phyloP scores from a whole-genome alignment of 2,113 vertebrate species.

The Paraplagusia blochii region DNA sequence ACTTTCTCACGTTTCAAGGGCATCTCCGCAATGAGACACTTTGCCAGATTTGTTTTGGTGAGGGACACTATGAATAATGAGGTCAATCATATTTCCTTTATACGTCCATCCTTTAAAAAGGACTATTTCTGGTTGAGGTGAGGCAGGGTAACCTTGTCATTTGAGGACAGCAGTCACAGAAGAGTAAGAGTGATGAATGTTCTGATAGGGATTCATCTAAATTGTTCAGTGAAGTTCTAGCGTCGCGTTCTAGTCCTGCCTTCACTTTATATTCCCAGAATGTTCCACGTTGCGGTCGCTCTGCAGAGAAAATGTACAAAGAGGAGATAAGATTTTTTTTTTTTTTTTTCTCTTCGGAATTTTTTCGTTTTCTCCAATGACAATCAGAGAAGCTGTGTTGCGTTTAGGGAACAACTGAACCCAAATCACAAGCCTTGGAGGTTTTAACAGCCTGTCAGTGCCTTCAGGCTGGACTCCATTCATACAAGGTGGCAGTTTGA shows the following conservation, averaged over 20 bases:
- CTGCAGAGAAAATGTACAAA: slow-evolving; percentile 42
- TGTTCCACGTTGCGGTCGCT: slow-evolving; percentile 39
- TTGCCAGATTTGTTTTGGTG: slow-evolving; percentile 29
- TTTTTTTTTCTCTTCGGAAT: too few species aligned
- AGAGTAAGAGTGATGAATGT: slow-evolving; percentile 26
- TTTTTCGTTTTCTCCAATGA: slow-evolving; percentile 40
- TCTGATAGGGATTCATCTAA: too few species aligned
- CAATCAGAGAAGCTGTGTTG: slow-evolving; percentile 46
- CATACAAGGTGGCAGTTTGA: slow-evolving; percentile 30
- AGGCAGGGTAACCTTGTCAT: slow-evolving; percentile 32
- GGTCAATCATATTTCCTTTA: slow-evolving; percentile 36
- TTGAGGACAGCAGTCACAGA: slow-evolving; percentile 14
- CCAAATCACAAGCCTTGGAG: slow-evolving; percentile 47
- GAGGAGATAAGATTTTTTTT: too few species aligned
- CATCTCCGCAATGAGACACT: slow-evolving; percentile 41
- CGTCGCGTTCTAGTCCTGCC: too few species aligned
- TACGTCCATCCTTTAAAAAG: slow-evolving; percentile 11
- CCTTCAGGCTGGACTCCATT: slow-evolving; percentile 8
- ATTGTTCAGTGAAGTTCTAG: too few species aligned
- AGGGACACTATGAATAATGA: slow-evolving; percentile 32
- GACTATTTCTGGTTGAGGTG: slow-evolving; percentile 12
- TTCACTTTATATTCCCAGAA: slow-evolving; percentile 61
- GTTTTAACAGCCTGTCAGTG: slow-evolving; percentile 41
- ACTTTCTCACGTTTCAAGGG: slow-evolving; percentile 42
- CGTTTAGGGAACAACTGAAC: slow-evolving; percentile 55